Evolutionary conservation across 2,797 vertebrate genomes (phyloP), one percentile per base, ranked within the genome.

Genomic region (Cirrhinus molitorella): DNA sequence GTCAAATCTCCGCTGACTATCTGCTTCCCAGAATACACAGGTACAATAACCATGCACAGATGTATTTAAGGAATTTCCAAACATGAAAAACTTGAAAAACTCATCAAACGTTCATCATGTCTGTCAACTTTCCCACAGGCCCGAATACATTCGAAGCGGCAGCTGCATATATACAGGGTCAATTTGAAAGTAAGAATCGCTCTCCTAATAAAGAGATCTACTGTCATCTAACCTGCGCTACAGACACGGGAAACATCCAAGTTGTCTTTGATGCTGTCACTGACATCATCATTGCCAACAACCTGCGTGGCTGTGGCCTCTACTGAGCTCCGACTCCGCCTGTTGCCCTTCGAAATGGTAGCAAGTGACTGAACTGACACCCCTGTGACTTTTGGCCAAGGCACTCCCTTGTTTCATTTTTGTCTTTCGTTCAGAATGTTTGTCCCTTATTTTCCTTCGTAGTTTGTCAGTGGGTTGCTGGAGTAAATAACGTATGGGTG

Each of bases 231-330:
- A 99, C 97, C 91, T 99, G 98, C 90, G 97, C 98, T 94, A 99
- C 98, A 90, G 98, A 99, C 95, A 99, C 97, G 75, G 97, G 96
- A 90, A 99, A 99, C 92, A 98, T 99, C 96, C 98, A 99, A 96
- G 97, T 99, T 95, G 98, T 99, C 89, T 99, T 99, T 87, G 97
- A 98, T 88, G 98, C 98, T 7, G 98, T 98, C 94, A 99, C 98
- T 71, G 97, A 99, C 95, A 99, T 99, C 96, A 99, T 99, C 96
- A 99, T 98, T 90, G 97, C 97, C 96, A 99, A 98, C 96, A 99
- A 98, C 94, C 97, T 99, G 92, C 96, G 97, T 95, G 98, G 97
- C 91, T 99, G 98, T 90, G 97, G 98, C 96, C 97, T 99, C 94
- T 99, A 98, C 96, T 99, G 96, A 98, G 90, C 92, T 92, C 88